phyloP scores from a whole-genome alignment of 2,113 vertebrate genomes.

The Melozone crissalis region DNA sequence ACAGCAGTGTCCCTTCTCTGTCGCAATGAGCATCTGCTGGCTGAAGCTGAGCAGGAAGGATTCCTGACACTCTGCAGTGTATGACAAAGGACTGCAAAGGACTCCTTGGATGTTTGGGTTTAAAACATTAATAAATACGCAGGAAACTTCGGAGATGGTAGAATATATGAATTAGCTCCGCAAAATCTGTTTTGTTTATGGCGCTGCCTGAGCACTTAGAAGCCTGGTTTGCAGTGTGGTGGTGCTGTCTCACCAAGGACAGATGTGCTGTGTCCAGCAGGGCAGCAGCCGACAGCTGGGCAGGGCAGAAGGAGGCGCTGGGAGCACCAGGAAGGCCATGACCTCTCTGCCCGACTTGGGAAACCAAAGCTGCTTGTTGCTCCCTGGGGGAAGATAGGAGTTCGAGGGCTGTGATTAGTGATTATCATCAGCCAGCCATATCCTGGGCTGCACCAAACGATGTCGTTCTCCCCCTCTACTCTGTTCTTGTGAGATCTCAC shows the following conservation, averaged over 20 bases:
- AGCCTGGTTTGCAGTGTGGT: rapidly evolving
- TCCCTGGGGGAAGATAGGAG: not conserved
- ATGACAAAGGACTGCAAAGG: too few species aligned
- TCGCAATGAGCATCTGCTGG: not conserved
- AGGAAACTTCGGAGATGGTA: not conserved
- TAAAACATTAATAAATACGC: not conserved
- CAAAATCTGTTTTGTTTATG: not conserved
- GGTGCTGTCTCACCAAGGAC: not conserved
- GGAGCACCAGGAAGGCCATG: not conserved
- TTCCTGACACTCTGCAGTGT: not conserved
- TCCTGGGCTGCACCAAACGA: not conserved
- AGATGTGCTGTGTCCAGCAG: not conserved
- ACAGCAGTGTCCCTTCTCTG: not conserved
- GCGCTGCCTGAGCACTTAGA: not conserved
- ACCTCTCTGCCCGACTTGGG: not conserved
- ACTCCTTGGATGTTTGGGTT: not conserved
- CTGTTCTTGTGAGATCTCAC: not conserved
- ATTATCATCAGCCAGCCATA: not conserved
- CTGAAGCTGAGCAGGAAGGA: not conserved
- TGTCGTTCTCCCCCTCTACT: not conserved
- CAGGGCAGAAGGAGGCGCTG: not conserved
- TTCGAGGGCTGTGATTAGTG: not conserved
- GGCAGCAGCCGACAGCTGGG: not conserved
- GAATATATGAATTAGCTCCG: not conserved
- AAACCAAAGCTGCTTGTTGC: not conserved